phyloP scores from a whole-genome alignment of 2,113 vertebrate species.

The Rhynchomys soricoides region DNA sequence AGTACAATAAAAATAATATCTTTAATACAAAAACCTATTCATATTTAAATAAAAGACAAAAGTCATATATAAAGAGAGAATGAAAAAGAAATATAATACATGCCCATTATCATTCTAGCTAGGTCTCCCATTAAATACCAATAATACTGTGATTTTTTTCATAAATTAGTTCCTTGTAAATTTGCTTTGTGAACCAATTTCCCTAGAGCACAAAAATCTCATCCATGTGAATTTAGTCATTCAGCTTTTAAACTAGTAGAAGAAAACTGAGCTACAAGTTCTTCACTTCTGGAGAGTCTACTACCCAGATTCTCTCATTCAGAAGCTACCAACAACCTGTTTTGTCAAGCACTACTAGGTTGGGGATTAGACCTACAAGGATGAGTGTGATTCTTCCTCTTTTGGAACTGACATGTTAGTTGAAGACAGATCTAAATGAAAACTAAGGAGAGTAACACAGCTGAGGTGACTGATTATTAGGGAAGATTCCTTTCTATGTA shows the following conservation, averaged over 20 bases:
- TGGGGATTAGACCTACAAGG: neutral
- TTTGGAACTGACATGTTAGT: constrained; percentile 11
- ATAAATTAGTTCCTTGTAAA: constrained; percentile 43
- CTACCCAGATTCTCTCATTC: neutral
- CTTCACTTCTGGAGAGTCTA: constrained; percentile 11
- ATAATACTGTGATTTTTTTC: constrained; percentile 31
- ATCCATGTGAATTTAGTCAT: constrained; percentile 16
- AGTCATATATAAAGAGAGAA: neutral
- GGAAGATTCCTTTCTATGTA: neutral
- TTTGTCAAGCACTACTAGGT: neutral
- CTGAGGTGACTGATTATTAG: constrained; percentile 22
- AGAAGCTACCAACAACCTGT: neutral
- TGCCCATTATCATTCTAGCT: constrained; percentile 3
- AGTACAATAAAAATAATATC: constrained; percentile 33
- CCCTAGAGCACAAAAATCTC: neutral
- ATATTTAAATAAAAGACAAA: constrained; percentile 44
- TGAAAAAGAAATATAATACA: neutral
- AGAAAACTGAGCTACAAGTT: constrained; percentile 26
- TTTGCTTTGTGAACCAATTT: constrained; percentile 31
- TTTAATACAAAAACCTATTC: constrained; percentile 22
- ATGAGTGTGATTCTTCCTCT: constrained; percentile 8
- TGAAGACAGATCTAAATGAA: constrained; percentile 43
- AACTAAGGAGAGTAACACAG: constrained; percentile 1
- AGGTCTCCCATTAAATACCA: constrained; percentile 3
- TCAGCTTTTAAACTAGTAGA: constrained; percentile 20